Evolutionary conservation across 1,140 invertebrate genomes (phyloP).

Genomic region (Drosophila quadrilineata): DNA sequence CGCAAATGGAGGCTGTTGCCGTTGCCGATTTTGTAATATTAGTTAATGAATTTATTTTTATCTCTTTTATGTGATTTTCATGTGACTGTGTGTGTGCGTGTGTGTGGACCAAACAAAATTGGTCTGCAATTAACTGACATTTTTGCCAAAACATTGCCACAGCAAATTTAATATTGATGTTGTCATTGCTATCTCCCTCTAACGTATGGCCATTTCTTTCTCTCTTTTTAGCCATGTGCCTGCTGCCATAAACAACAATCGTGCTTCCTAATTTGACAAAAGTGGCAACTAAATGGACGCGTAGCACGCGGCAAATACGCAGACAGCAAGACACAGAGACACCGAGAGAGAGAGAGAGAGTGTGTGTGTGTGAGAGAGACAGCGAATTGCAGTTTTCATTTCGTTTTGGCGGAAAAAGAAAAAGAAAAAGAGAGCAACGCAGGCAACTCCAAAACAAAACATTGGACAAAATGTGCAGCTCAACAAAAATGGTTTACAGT

Average conservation of each 20-base stretch:
- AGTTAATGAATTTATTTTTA: slow-evolving; percentile 45
- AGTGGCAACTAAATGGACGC: slow-evolving; percentile 65
- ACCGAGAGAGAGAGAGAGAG: slow-evolving; percentile 19
- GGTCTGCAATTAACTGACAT: slow-evolving; percentile 31
- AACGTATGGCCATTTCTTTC: slow-evolving; percentile 17
- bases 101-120: slow-evolving; percentile 21
- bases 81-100: too few species aligned
- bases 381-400: slow-evolving; percentile 31
- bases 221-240: slow-evolving; percentile 66
- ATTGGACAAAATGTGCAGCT: slow-evolving; percentile 68
- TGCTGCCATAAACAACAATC: slow-evolving; percentile 62
- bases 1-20: slow-evolving; percentile 8
- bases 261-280: slow-evolving; percentile 73
- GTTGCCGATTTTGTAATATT: slow-evolving; percentile 32
- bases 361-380: slow-evolving; percentile 3
- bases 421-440: slow-evolving; percentile 4
- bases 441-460: slow-evolving; percentile 33
- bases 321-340: slow-evolving; percentile 32
- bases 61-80: too few species aligned
- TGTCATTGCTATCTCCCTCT: too few species aligned
- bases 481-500: slow-evolving; percentile 81
- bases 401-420: slow-evolving; percentile 39
- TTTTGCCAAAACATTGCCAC: slow-evolving; percentile 33
- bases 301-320: slow-evolving; percentile 46
- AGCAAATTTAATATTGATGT: slow-evolving; percentile 24